These are phyloP conservation scores for Erpetoichthys calabaricus DNA, from an alignment of 2,797 vertebrate genomes.

Conservation along the genomic window DNA sequence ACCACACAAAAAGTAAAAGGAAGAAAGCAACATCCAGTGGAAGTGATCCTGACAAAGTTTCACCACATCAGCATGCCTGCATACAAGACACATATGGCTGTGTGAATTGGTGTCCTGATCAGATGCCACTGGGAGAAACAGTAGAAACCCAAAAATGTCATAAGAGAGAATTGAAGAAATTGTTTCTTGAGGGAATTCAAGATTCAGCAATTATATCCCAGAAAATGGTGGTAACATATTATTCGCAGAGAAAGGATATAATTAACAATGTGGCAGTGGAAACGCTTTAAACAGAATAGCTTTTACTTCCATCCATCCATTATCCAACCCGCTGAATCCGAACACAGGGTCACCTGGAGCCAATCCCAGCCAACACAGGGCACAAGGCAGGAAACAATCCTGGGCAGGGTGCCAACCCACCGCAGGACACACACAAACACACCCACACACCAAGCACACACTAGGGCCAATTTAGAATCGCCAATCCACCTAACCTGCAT, in stretches of 20 bases:
- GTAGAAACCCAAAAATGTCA: conserved; percentile 8
- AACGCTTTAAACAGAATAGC: neutral
- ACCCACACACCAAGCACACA: no score
- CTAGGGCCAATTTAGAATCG: no score
- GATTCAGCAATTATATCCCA: neutral
- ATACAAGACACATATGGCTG: conserved; percentile 10
- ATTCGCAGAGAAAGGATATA: conserved; percentile 1
- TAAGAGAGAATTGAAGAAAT: no score
- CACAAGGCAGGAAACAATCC: no score
- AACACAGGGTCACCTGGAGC: no score
- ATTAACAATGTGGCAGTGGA: neutral
- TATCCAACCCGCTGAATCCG: no score
- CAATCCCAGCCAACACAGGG: no score
- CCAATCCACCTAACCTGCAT: no score
- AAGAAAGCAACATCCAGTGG: conserved; percentile 1
- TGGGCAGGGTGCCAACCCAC: no score
- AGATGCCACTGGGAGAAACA: conserved; percentile 4
- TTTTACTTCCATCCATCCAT: no score
- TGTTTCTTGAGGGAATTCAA: neutral
- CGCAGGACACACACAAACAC: no score
- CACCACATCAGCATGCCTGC: neutral
- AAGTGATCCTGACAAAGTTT: conserved; percentile 1
- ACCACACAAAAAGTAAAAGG: neutral
- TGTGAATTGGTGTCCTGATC: conserved; percentile 7
- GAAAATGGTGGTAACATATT: neutral